Evolutionary conservation across 2,113 vertebrate genomes (phyloP).

Genomic region (Erinaceus europaeus): DNA sequence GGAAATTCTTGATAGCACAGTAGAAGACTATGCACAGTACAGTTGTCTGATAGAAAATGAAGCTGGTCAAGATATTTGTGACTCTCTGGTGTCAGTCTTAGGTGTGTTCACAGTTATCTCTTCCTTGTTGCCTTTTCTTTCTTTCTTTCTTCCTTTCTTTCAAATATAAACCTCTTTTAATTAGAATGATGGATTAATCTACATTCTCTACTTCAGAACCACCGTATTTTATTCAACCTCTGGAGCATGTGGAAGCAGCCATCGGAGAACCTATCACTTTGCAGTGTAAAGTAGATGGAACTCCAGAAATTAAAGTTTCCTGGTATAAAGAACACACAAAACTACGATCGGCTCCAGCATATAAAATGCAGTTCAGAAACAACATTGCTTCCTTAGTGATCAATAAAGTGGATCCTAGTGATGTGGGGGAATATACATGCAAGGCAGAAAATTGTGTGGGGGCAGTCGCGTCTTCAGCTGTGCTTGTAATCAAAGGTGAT

Average conservation of each 20-base stretch:
- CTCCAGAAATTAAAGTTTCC: slow-evolving; percentile 95
- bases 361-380: slow-evolving; percentile 92
- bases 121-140: background rate
- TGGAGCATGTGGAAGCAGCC: slow-evolving; percentile 93
- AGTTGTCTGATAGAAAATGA: slow-evolving; percentile 93
- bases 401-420: slow-evolving; percentile 87
- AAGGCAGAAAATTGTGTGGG: slow-evolving; percentile 96
- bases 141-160: too few species aligned
- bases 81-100: slow-evolving; percentile 89
- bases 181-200: slow-evolving; percentile 25
- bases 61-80: slow-evolving; percentile 90
- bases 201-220: slow-evolving; percentile 87
- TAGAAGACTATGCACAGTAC: slow-evolving; percentile 90
- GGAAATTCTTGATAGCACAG: slow-evolving; percentile 91
- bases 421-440: slow-evolving; percentile 94
- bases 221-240: slow-evolving; percentile 90
- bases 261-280: slow-evolving; percentile 90
- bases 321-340: slow-evolving; percentile 99
- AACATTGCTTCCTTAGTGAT: slow-evolving; percentile 92
- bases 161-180: background rate
- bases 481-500: slow-evolving; percentile 93
- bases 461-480: slow-evolving; percentile 88
- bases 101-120: slow-evolving; percentile 81
- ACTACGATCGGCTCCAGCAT: slow-evolving; percentile 91
- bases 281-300: slow-evolving; percentile 93